Percentiles rank a stretch among this genome's conserved stretches.
Conservation (phyloP, 30 jellyfish, hydroid and myxozoan species). For the Aurelia aurita region DNA sequence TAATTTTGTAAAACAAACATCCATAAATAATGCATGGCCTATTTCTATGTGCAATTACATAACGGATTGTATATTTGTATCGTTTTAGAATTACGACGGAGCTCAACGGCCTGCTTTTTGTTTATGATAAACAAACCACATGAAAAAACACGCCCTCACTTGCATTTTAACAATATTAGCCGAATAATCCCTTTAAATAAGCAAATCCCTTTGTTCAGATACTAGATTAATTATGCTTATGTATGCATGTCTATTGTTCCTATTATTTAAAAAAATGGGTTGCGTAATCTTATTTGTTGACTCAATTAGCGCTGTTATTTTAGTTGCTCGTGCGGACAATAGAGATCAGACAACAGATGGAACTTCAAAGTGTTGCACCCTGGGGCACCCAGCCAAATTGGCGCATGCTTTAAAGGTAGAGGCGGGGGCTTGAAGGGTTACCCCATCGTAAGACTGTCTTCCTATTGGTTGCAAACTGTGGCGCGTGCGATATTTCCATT, state of each 20-base stretch:
- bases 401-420: too few relatives aligned
- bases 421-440: too few relatives aligned
- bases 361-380: conserved; percentile 18
- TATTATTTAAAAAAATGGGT: not conserved
- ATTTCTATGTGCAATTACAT: too few relatives aligned
- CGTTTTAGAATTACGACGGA: not conserved
- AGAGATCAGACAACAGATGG: conserved; percentile 45
- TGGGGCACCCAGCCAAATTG: conserved; percentile 4
- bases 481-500: too few relatives aligned
- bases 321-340: conserved; percentile 40
- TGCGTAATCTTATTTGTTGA: conserved; percentile 24
- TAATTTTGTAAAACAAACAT: too few relatives aligned
- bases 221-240: conserved; percentile 52
- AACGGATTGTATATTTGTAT: too few relatives aligned
- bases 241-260: conserved; percentile 33
- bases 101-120: conserved; percentile 11
- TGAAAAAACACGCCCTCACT: conserved; percentile 38
- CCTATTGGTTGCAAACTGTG: too few relatives aligned
- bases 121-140: not conserved
- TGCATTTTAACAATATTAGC: conserved; percentile 35
- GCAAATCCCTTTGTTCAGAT: not conserved
- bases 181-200: conserved; percentile 16
- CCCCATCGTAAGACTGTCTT: too few relatives aligned
- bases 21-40: too few relatives aligned
- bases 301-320: conserved; percentile 28